Base-by-base conservation (phyloP, 2,797 vertebrate genomes). In the Pangasius macronema region DNA sequence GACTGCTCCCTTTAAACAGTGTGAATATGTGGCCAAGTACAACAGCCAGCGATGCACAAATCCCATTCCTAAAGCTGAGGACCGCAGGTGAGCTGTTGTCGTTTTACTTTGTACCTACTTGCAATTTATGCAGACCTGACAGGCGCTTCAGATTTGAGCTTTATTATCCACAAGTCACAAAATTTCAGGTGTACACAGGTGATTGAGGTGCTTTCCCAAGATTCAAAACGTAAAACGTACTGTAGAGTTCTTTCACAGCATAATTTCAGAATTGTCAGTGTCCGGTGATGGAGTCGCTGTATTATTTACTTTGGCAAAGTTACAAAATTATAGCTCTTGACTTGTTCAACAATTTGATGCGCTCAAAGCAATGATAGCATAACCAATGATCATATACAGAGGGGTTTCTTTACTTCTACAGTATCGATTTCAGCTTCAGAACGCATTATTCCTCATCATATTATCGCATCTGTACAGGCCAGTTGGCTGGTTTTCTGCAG, bases 11-110 rank as follows among this genome's bases (percentile, higher is more conserved):
- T 99, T 99, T 97, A 99, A 99, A 96, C 99, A 99, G 96, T 99
- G 99, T 96, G 98, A 99, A 97, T 99, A 99, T 97, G 98, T 99
- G 97, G 98, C 99, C 94, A 99, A 99, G 95, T 99, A 99, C 94
- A 99, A 99, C 95, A 99, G 98, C 95, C 99, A 99, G 89, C 96
- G 98, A 93, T 99, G 99, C 96, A 99, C 98, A 95, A 99, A 99
- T 93, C 99, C 99, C 93, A 99, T 99, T 95, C 99, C 99, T 82
- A 98, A 99, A 94, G 97, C 99, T 84, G 99, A 99, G 95, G 99
- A 99, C 94, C 98, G 99, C 92, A 98, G 98, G 99, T 99, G 92
- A 94, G 96, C 92, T 18, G 49, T 59, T 49, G n/a, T 68, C 18
- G 3, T 68, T 55, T 49, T 85, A 53, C 14, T 67, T 77, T 65